A percentile compares a stretch with the other conserved stretches of the same genome.
Conservation (phyloP, 92 coral and sea anemone species). For the Palythoa heliodiscus region DNA sequence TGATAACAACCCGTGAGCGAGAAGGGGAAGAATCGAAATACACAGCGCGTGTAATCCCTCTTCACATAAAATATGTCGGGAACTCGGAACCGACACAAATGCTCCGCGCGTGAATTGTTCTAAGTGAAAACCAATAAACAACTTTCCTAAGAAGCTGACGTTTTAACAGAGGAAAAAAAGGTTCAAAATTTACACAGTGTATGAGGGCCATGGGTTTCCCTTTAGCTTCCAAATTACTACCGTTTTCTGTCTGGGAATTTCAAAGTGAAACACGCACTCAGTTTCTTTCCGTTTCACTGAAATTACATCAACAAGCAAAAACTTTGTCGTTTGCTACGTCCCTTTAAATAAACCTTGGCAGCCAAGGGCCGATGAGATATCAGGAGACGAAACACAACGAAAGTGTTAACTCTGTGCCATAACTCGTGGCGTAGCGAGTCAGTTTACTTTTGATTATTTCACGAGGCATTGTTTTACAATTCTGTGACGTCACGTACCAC, state of each 20-base stretch:
- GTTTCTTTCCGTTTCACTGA: constrained; percentile 22
- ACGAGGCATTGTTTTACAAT: constrained; percentile 99
- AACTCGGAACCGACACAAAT: constrained; percentile 8
- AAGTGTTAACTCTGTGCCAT: constrained; percentile 80
- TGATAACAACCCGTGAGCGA: neutral
- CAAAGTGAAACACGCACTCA: constrained; percentile 33
- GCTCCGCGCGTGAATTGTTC: constrained; percentile 20
- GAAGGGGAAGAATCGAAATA: neutral
- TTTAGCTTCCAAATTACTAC: constrained; percentile 60
- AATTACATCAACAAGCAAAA: constrained; percentile 6
- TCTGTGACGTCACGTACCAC: constrained; percentile 99
- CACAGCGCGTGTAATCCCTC: constrained; percentile 19
- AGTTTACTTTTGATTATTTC: constrained; percentile 99
- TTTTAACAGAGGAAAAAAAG: constrained; percentile 2
- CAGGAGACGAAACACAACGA: constrained; percentile 57
- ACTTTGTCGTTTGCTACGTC: constrained; percentile 19
- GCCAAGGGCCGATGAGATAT: constrained; percentile 40
- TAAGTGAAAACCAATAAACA: neutral
- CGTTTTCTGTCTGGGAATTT: constrained; percentile 47
- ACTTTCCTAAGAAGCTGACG: neutral
- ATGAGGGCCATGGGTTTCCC: constrained; percentile 88
- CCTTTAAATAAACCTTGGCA: constrained; percentile 42
- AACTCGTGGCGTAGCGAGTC: constrained; percentile 97
- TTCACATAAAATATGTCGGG: neutral
- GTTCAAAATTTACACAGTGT: constrained; percentile 49